Evolutionary conservation across 2,797 vertebrate species (phyloP).

Genomic region (Argya squamiceps): DNA sequence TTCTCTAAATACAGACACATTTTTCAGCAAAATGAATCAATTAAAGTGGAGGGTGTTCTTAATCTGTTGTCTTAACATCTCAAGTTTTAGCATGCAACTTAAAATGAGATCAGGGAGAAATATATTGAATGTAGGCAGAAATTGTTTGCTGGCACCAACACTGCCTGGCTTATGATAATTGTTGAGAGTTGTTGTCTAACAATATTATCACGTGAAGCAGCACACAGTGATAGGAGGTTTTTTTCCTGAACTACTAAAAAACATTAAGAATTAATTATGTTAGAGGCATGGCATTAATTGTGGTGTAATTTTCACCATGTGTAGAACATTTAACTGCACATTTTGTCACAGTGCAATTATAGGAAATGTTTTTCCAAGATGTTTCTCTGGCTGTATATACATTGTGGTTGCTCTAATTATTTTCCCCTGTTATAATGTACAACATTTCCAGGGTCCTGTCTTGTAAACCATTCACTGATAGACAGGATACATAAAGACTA

Average conservation of each 20-base stretch:
- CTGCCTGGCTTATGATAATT: background rate
- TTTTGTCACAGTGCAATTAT: slow-evolving; percentile 43
- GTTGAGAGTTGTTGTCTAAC: background rate
- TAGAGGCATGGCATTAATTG: slow-evolving; percentile 33
- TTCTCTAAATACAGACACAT: background rate
- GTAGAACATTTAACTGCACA: slow-evolving; percentile 25
- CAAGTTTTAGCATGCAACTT: background rate
- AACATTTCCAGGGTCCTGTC: slow-evolving; percentile 4
- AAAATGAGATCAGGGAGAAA: background rate
- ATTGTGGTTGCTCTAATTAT: slow-evolving; percentile 44
- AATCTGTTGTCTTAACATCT: background rate
- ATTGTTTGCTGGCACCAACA: background rate
- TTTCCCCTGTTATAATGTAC: background rate
- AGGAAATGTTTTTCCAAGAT: slow-evolving; percentile 47
- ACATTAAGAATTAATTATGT: slow-evolving; percentile 13
- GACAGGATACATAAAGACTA: background rate
- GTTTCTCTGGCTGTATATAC: slow-evolving; percentile 25
- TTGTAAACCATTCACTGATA: slow-evolving; percentile 23
- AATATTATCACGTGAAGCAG: background rate
- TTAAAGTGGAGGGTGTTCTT: background rate
- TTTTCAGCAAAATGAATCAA: background rate
- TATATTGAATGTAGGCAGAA: background rate
- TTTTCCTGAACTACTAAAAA: background rate
- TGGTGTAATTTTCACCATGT: slow-evolving; percentile 38
- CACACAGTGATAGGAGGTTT: background rate